Evolutionary conservation across 2,113 vertebrate genomes (phyloP).

Genomic region (Amazona guildingii): DNA sequence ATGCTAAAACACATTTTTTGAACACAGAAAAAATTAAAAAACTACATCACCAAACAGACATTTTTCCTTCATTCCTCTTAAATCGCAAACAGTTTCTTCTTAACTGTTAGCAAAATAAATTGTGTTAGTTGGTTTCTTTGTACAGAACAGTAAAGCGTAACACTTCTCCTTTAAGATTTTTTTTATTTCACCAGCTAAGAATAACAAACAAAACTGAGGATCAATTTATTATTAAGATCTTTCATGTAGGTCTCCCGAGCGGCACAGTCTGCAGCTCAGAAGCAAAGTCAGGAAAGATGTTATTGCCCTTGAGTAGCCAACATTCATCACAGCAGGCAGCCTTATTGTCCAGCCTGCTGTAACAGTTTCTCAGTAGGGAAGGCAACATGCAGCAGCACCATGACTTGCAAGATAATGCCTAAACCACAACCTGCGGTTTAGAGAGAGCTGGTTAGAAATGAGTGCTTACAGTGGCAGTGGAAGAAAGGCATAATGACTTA

Average conservation of each 20-base stretch:
- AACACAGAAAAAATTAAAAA: background rate
- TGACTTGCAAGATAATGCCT: conserved; percentile 10
- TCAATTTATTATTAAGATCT: background rate
- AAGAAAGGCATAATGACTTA: background rate
- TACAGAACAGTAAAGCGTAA: background rate
- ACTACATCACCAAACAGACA: background rate
- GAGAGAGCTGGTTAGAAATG: background rate
- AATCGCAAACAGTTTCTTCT: background rate
- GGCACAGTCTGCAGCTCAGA: background rate
- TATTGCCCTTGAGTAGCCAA: conserved; percentile 23
- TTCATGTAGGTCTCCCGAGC: background rate
- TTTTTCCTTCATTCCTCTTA: background rate
- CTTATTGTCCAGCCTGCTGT: background rate
- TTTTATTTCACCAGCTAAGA: background rate
- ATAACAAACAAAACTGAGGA: background rate
- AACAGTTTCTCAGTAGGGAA: conserved; percentile 40
- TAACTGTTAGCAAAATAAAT: background rate
- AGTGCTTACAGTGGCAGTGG: background rate
- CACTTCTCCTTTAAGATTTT: background rate
- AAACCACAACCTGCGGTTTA: conserved; percentile 10
- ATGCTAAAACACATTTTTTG: background rate
- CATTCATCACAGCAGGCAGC: conserved; percentile 7
- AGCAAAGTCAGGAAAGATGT: conserved; percentile 11
- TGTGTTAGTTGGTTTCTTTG: background rate
- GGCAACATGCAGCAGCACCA: background rate